Evolutionary conservation across 2,888 invertebrate genomes (phyloP).

Genomic region (Eupithecia inturbata): DNA sequence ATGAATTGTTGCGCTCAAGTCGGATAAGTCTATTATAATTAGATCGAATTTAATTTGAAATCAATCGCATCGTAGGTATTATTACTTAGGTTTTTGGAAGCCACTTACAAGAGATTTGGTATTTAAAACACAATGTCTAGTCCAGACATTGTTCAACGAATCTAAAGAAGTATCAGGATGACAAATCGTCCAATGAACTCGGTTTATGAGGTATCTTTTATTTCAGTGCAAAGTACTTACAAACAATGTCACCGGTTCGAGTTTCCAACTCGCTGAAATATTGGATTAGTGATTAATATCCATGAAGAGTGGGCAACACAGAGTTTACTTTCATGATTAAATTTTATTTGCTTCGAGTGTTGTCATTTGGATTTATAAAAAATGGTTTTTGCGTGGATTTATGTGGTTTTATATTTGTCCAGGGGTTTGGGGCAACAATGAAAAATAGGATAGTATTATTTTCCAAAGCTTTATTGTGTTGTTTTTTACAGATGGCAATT

Average conservation of each 20-base stretch:
- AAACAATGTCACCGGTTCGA: constrained; percentile 15
- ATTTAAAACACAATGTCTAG: too few species aligned
- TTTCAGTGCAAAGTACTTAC: constrained; percentile 5
- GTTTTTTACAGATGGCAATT: not conserved
- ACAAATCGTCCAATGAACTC: constrained; percentile 8
- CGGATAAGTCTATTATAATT: not conserved
- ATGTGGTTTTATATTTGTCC: not conserved
- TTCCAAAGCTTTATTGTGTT: not conserved
- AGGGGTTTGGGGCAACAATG: not conserved
- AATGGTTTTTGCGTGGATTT: constrained; percentile 9
- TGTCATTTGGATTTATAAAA: constrained; percentile 6
- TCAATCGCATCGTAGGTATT: not conserved
- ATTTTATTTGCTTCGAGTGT: constrained; percentile 10
- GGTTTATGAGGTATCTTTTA: constrained; percentile 13
- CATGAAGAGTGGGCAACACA: constrained; percentile 3
- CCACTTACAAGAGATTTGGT: not conserved
- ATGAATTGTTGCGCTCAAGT: not conserved
- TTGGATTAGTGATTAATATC: constrained; percentile 9
- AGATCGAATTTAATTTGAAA: not conserved
- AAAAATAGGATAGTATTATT: not conserved
- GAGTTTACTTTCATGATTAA: constrained; percentile 12
- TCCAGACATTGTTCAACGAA: not conserved
- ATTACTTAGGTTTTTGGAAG: not conserved
- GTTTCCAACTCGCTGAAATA: constrained; percentile 12
- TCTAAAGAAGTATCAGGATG: not conserved